These are phyloP conservation scores for Stigmatopora nigra DNA, from an alignment of 2,113 vertebrate genomes.

Conservation along the genomic window DNA sequence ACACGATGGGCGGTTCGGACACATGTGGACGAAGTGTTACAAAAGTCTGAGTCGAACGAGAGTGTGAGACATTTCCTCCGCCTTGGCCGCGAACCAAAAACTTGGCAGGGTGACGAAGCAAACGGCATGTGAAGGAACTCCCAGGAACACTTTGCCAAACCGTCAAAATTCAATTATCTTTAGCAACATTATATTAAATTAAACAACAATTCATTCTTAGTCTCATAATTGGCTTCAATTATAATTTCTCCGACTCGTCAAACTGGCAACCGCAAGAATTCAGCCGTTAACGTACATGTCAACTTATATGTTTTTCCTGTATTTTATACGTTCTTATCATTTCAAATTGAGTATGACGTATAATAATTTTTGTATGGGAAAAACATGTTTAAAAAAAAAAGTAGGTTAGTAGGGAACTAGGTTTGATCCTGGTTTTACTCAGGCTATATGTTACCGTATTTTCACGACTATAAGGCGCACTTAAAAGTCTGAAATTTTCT, in stretches of 20 bases:
- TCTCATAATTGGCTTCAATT: slow-evolving; percentile 2
- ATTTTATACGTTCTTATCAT: too few relatives aligned
- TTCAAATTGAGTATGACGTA: too few relatives aligned
- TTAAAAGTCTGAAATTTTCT: too few relatives aligned
- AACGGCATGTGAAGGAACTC: slow-evolving; percentile 21
- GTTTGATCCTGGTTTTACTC: too few relatives aligned
- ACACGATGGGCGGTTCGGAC: slow-evolving; percentile 17
- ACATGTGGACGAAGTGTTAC: slow-evolving; percentile 27
- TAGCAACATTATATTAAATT: slow-evolving; percentile 23
- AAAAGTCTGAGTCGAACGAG: slow-evolving; percentile 52
- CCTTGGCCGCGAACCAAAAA: slow-evolving; percentile 37
- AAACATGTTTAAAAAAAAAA: too few relatives aligned
- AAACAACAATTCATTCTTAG: slow-evolving; percentile 15
- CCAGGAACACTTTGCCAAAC: slow-evolving; percentile 4
- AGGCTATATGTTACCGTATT: too few relatives aligned
- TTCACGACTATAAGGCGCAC: too few relatives aligned
- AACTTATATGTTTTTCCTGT: too few relatives aligned
- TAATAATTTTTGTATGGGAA: too few relatives aligned
- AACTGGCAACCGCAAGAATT: neutral
- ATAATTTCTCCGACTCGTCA: neutral
- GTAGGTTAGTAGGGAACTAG: too few relatives aligned
- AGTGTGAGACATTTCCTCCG: slow-evolving; percentile 8
- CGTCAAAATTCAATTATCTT: slow-evolving; percentile 14
- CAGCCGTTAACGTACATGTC: too few relatives aligned
- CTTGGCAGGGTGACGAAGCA: slow-evolving; percentile 31